Base-by-base conservation (phyloP, 2,113 vertebrate species). In the Lucifuga dentata region DNA sequence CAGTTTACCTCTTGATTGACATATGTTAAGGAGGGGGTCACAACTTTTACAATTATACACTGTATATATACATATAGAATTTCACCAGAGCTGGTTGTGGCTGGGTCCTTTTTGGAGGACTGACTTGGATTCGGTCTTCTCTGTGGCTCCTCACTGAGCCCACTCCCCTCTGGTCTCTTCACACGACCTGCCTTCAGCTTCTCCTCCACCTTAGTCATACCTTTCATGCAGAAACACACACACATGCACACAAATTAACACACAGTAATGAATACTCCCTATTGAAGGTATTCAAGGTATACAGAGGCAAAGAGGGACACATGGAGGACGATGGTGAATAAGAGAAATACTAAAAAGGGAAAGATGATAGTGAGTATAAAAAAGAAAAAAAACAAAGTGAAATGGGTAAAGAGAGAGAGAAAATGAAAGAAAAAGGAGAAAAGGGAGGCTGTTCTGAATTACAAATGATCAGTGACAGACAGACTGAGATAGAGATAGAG, bases 181-280 rank as follows among this genome's bases (percentile, higher is more conserved):
- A 84, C 91, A 23, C 95, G 93, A 23, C 95, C 93, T 8, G 92
- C 92, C 78, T 97, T 96, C 1, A 96, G 92, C 68, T 98, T 99
- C 83, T 99, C 98, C 76, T 99, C 98, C 3, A 93, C 94, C 86
- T 99, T 99, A 64, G 91, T 95, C 49, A 99, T 94, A 50, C 98
- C 98, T 99, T 62, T n/a, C n/a, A 35, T 64, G 24, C 17, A 39
- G 50, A 73, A 49, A 78, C 9, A 61, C 41, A 50, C 32, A 8
- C 52, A 2, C 32, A 16, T 52, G 44, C 21, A 24, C 44, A 59
- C 0, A 44, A 9, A 49, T 35, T 16, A 24, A 73, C 1, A 24
- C 17, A 52, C 17, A 51, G 45, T 38, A 38, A 85, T 71, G 35
- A 78, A 78, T 53, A 71, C 44, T 46, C 20, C 35, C 13, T 51